A percentile compares a stretch with the other conserved stretches of the same genome.
Conservation (phyloP, 2,797 vertebrate genomes). For the Sebastes baramenuke region DNA sequence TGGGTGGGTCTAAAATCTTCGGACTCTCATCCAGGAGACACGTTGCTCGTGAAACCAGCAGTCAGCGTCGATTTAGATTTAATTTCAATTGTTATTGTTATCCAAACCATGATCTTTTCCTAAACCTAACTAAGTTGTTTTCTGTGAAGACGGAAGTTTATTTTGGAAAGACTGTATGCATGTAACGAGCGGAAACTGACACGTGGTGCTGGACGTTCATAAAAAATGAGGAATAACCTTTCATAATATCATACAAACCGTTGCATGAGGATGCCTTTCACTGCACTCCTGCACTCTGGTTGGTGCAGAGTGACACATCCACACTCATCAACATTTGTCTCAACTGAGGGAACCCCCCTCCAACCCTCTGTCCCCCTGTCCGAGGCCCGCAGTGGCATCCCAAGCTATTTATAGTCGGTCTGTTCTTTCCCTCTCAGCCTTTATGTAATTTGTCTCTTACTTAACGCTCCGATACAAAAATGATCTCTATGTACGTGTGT, state of each 20-base stretch:
- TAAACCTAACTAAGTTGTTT: not conserved
- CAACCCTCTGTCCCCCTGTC: not conserved
- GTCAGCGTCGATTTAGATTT: too few species aligned
- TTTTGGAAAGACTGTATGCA: not conserved
- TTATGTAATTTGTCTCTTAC: constrained; percentile 48
- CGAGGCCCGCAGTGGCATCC: constrained; percentile 12
- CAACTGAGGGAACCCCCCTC: not conserved
- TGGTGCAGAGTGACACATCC: constrained; percentile 34
- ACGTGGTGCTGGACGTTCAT: too few species aligned
- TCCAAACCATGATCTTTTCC: not conserved
- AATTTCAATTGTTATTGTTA: not conserved
- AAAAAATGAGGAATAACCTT: not conserved
- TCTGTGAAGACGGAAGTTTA: not conserved
- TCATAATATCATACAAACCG: not conserved
- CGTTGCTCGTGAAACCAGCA: too few species aligned
- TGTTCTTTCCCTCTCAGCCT: constrained; percentile 15
- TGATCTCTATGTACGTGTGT: constrained; percentile 24
- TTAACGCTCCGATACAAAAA: constrained; percentile 23
- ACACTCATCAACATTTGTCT: not conserved
- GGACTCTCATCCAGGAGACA: not conserved
- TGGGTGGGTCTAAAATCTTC: not conserved
- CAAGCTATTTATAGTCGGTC: constrained; percentile 38
- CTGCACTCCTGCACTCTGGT: constrained; percentile 48
- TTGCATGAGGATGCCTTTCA: not conserved
- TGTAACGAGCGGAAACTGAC: not conserved